A percentile compares a stretch with the other conserved stretches of the same genome.
Evolutionary conservation across 2,888 invertebrate genomes (phyloP).

Genomic region (Leptogaster cylindrica): DNA sequence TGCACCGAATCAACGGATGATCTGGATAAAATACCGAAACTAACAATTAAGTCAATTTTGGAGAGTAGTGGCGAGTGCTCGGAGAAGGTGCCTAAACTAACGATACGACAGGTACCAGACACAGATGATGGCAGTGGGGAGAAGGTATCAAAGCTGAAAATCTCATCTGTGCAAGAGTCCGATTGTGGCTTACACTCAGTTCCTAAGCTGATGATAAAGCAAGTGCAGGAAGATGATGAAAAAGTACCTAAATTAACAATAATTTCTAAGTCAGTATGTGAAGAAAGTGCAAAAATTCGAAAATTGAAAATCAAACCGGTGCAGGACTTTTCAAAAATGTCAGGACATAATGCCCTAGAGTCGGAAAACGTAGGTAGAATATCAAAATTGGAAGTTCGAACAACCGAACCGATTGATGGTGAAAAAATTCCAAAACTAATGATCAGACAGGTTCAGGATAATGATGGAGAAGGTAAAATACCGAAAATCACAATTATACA

Average conservation of each 20-base stretch:
- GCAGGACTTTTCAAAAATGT: background rate
- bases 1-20: slow-evolving; percentile 43
- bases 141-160: slow-evolving; percentile 58
- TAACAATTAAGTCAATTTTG: slow-evolving; percentile 59
- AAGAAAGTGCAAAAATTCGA: slow-evolving; percentile 54
- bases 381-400: slow-evolving; percentile 41
- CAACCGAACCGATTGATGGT: slow-evolving; percentile 53
- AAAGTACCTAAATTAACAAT: slow-evolving; percentile 61
- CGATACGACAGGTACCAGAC: slow-evolving; percentile 66
- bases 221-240: slow-evolving; percentile 37
- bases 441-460: slow-evolving; percentile 62
- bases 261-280: slow-evolving; percentile 49
- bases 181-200: slow-evolving; percentile 23
- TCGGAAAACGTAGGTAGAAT: slow-evolving; percentile 46
- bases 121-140: slow-evolving; percentile 50
- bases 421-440: slow-evolving; percentile 63
- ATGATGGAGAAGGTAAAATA: slow-evolving; percentile 51
- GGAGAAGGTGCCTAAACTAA: slow-evolving; percentile 63
- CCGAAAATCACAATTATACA: slow-evolving; percentile 62
- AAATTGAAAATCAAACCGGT: slow-evolving; percentile 41
- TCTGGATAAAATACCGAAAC: slow-evolving; percentile 50
- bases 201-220: slow-evolving; percentile 41
- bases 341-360: slow-evolving; percentile 49
- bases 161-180: slow-evolving; percentile 2
- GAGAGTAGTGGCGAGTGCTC: slow-evolving; percentile 54